These are phyloP conservation scores for Callipepla californica DNA, from an alignment of 2,113 vertebrate genomes.

Conservation along the genomic window DNA sequence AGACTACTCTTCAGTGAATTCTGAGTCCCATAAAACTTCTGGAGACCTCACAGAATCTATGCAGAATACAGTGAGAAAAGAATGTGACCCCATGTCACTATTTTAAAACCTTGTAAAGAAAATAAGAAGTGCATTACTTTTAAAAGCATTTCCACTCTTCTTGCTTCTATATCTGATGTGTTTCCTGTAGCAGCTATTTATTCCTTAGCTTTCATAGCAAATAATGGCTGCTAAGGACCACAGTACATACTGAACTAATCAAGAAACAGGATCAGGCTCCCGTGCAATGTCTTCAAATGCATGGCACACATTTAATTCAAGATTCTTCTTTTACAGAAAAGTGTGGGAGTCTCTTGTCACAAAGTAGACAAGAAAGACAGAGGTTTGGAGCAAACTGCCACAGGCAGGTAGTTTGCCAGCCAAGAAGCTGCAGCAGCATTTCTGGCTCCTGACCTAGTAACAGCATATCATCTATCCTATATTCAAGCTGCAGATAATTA, in stretches of 20 bases:
- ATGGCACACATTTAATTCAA: background rate
- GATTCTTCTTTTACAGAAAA: background rate
- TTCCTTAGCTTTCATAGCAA: background rate
- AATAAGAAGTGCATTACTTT: background rate
- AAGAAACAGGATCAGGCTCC: background rate
- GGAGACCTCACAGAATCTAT: background rate
- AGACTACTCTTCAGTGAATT: background rate
- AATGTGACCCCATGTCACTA: background rate
- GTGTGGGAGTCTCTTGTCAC: background rate
- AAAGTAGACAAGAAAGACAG: background rate
- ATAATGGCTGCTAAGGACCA: background rate
- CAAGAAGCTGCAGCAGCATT: background rate
- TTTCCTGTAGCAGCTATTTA: background rate
- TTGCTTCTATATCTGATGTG: background rate
- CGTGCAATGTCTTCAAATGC: background rate
- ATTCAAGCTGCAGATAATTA: background rate
- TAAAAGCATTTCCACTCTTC: background rate
- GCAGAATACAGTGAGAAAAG: background rate
- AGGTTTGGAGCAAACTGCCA: background rate
- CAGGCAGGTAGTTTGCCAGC: background rate
- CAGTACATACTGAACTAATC: background rate
- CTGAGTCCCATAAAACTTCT: background rate
- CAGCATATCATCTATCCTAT: background rate
- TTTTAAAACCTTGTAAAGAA: background rate
- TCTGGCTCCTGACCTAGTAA: background rate